phyloP scores from a whole-genome alignment of 2,113 vertebrate species.

The Mastomys natalensis region DNA sequence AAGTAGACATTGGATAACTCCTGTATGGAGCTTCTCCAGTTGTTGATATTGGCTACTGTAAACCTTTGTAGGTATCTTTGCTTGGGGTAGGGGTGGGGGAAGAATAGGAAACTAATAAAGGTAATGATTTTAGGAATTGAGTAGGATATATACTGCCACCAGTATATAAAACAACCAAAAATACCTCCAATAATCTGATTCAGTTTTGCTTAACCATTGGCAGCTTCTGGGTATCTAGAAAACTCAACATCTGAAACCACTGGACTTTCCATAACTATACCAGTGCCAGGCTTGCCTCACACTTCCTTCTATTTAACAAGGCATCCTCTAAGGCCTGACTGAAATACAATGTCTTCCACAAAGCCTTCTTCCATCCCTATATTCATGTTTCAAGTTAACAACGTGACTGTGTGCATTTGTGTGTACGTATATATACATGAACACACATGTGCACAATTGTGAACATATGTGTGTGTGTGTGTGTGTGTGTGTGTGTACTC shows the following conservation, averaged over 20 bases:
- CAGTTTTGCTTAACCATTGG: no score
- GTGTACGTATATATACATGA: not conserved
- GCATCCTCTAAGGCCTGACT: not conserved
- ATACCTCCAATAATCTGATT: not conserved
- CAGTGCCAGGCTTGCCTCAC: not conserved
- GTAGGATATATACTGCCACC: not conserved
- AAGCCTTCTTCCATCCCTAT: not conserved
- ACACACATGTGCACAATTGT: no score
- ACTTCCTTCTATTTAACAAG: not conserved
- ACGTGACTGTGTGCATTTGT: not conserved
- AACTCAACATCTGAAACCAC: not conserved
- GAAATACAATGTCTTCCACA: not conserved
- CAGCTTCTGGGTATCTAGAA: not conserved
- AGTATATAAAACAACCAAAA: not conserved
- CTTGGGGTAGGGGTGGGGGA: not conserved
- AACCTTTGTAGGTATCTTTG: not conserved
- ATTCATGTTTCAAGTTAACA: not conserved
- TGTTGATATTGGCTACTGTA: not conserved
- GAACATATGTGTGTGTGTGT: no score
- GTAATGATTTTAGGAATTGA: constrained; percentile 37
- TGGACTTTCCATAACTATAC: not conserved
- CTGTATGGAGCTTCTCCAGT: not conserved
- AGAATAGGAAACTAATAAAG: constrained; percentile 46
- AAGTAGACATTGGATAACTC: not conserved
- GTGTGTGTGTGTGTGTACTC: not conserved